A percentile compares a stretch with the other conserved stretches of the same genome.
Evolutionary conservation across 2,113 vertebrate species (phyloP).

Genomic region (Pluvialis apricaria): DNA sequence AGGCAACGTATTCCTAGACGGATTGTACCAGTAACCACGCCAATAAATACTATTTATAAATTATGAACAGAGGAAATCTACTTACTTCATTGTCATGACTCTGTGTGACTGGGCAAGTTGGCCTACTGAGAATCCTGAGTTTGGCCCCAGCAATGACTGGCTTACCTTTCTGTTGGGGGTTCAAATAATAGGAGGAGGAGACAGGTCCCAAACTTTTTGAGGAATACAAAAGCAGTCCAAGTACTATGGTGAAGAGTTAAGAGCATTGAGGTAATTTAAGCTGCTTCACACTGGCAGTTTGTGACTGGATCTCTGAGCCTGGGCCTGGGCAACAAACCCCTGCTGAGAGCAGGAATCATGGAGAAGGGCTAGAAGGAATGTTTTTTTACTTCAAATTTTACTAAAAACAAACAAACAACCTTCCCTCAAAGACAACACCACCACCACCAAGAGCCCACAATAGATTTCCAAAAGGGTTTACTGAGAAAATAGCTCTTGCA

Average conservation of each 20-base stretch:
- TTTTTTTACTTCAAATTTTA: neutral
- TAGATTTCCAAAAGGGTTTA: neutral
- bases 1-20: neutral
- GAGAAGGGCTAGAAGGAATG: neutral
- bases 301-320: neutral
- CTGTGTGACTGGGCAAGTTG: neutral
- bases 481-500: neutral
- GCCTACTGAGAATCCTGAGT: neutral
- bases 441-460: neutral
- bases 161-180: neutral
- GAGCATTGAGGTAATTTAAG: neutral
- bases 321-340: neutral
- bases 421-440: neutral
- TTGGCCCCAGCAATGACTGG: neutral
- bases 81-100: neutral
- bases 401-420: neutral
- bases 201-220: neutral
- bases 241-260: neutral
- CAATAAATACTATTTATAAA: neutral
- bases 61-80: neutral
- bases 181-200: neutral
- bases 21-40: neutral
- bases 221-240: neutral
- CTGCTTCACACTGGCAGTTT: neutral
- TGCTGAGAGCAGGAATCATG: neutral